A percentile compares a stretch with the other conserved stretches of the same genome.
These are phyloP conservation scores for Dromiciops gliroides DNA, from an alignment of 2,113 vertebrate species.

Conservation along the genomic window DNA sequence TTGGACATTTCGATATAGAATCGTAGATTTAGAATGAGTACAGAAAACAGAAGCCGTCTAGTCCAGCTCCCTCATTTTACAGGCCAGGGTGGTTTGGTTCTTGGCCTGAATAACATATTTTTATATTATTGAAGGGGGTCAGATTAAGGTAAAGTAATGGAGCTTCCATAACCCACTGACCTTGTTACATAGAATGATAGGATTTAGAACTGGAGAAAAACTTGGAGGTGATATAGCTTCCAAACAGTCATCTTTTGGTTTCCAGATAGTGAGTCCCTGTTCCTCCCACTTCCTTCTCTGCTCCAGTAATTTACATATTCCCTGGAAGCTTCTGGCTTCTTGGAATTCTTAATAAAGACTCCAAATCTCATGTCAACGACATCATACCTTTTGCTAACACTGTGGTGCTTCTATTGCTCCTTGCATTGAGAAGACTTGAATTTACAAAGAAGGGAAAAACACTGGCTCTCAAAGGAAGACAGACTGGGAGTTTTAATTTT, in stretches of 20 bases:
- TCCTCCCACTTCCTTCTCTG: neutral
- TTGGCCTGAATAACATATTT: constrained; percentile 4
- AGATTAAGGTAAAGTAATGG: neutral
- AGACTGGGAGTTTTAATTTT: neutral
- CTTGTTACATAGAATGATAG: neutral
- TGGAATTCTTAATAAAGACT: constrained; percentile 51
- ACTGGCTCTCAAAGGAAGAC: neutral
- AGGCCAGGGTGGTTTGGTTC: neutral
- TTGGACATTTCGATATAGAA: neutral
- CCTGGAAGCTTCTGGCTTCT: constrained; percentile 24
- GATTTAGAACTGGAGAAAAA: neutral
- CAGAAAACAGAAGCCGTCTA: neutral
- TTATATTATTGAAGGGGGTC: constrained; percentile 25
- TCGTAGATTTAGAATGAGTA: neutral
- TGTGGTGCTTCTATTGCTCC: too few relatives aligned
- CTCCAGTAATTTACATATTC: constrained; percentile 55
- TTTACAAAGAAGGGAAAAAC: neutral
- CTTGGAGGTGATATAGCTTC: constrained; percentile 17
- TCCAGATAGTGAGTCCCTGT: constrained; percentile 54
- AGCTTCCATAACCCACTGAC: constrained; percentile 41
- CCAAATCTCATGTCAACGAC: constrained; percentile 7
- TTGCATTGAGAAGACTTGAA: neutral
- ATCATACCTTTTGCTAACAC: neutral
- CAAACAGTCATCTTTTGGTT: constrained; percentile 17
- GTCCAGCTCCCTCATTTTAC: neutral